Conservation (phyloP, 2,113 vertebrate genomes). For the Passer domesticus region DNA sequence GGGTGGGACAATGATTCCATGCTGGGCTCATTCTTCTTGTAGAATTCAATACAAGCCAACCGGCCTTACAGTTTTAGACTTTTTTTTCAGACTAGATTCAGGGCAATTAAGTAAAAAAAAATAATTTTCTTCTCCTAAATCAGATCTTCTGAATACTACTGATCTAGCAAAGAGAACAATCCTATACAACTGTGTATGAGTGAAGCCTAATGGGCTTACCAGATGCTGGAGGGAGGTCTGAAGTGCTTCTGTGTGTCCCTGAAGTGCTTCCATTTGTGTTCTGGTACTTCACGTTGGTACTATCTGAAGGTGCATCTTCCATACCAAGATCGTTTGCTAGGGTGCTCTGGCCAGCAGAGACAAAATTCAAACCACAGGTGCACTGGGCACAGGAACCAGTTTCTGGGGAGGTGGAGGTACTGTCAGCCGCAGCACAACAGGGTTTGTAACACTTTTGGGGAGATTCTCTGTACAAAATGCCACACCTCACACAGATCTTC, state of each 20-base stretch:
- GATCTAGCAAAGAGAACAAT: not conserved
- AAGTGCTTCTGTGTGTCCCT: not conserved
- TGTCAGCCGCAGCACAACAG: not conserved
- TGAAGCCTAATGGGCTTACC: conserved; percentile 68
- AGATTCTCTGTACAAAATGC: conserved; percentile 39
- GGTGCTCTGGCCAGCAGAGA: conserved; percentile 53
- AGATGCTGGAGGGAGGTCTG: conserved; percentile 71
- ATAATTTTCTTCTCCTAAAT: not conserved
- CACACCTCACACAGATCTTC: conserved; percentile 66
- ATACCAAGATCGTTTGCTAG: not conserved
- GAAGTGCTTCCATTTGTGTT: conserved; percentile 9
- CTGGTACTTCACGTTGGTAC: conserved; percentile 33
- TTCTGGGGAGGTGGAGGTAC: conserved; percentile 5
- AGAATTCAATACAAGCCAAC: not conserved
- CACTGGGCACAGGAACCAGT: conserved; percentile 71
- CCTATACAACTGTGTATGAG: accelerated
- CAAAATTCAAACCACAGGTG: conserved; percentile 74
- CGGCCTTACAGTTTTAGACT: not conserved
- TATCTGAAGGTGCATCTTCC: not conserved
- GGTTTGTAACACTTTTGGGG: conserved; percentile 5
- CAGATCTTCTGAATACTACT: not conserved
- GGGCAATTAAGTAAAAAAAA: not conserved
- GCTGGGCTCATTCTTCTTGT: not conserved
- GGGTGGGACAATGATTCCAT: not conserved
- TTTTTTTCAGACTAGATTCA: not conserved